A percentile compares a stretch with the other conserved stretches of the same genome.
Conservation (phyloP, 2,888 invertebrate genomes). For the Adelognathus sp. region DNA sequence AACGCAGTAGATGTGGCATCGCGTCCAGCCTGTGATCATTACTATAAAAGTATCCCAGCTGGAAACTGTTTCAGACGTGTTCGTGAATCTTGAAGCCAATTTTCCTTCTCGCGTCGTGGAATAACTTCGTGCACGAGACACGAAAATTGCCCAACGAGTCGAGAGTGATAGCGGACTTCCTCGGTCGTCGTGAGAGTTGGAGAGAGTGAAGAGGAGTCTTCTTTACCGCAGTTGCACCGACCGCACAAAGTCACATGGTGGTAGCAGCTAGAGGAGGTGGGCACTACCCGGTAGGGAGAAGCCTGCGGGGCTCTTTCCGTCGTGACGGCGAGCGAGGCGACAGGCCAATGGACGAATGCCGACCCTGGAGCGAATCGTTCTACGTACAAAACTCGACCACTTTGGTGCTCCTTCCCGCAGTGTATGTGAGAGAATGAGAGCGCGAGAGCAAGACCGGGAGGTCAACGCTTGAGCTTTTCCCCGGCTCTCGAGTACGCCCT, state of each 20-base stretch:
- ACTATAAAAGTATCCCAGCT: not conserved
- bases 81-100: not conserved
- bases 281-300: too few relatives aligned
- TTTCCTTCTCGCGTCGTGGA: not conserved
- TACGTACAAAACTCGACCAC: conserved; percentile 25
- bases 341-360: conserved; percentile 44
- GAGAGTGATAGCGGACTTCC: conserved; percentile 39
- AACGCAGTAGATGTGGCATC: not conserved
- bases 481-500: conserved; percentile 14
- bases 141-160: conserved; percentile 36
- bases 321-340: not conserved
- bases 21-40: not conserved
- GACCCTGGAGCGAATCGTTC: conserved; percentile 14
- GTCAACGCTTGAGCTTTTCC: conserved; percentile 10
- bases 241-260: conserved; percentile 12
- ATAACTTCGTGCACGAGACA: not conserved
- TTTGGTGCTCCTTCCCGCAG: too few relatives aligned
- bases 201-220: conserved; percentile 11
- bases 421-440: not conserved
- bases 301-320: conserved; percentile 4
- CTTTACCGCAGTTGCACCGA: not conserved
- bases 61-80: not conserved
- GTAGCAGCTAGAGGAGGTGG: not conserved
- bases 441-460: not conserved
- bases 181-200: conserved; percentile 1